Evolutionary conservation across 2,113 vertebrate species (phyloP).

Genomic region (Oenanthe melanoleuca): DNA sequence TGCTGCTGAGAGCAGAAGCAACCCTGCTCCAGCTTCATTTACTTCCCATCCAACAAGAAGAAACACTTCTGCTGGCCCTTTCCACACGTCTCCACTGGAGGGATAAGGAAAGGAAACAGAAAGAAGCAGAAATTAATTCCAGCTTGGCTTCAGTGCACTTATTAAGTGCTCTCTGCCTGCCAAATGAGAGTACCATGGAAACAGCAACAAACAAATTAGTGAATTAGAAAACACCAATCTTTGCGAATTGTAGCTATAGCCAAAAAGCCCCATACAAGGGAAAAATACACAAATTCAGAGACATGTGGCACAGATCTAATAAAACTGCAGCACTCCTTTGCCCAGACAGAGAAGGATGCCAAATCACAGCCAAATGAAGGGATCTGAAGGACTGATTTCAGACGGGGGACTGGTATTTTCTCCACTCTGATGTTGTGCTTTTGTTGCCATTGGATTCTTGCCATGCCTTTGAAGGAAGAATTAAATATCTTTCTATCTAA

Average conservation of each 20-base stretch:
- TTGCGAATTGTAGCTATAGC: slow-evolving; percentile 8
- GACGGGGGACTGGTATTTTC: neutral
- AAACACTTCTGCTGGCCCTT: neutral
- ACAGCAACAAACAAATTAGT: slow-evolving; percentile 57
- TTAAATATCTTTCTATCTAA: neutral
- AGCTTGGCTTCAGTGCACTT: slow-evolving; percentile 19
- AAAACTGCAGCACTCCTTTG: neutral
- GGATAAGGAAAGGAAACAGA: neutral
- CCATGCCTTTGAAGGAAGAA: neutral
- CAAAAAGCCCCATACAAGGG: slow-evolving; percentile 28
- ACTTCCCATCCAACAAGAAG: neutral
- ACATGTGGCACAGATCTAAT: neutral
- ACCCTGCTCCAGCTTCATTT: neutral
- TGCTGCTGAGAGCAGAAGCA: neutral
- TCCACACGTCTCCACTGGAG: neutral
- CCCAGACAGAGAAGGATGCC: neutral
- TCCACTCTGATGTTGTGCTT: neutral
- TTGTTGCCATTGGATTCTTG: neutral
- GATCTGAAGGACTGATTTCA: neutral
- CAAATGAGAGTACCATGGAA: slow-evolving; percentile 57
- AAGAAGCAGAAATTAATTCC: slow-evolving; percentile 24
- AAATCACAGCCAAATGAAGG: neutral
- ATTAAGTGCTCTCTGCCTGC: neutral
- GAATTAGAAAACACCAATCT: slow-evolving; percentile 51
- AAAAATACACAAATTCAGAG: neutral